Conservation (phyloP, 2,888 invertebrate genomes). For the Netelia melanura region DNA sequence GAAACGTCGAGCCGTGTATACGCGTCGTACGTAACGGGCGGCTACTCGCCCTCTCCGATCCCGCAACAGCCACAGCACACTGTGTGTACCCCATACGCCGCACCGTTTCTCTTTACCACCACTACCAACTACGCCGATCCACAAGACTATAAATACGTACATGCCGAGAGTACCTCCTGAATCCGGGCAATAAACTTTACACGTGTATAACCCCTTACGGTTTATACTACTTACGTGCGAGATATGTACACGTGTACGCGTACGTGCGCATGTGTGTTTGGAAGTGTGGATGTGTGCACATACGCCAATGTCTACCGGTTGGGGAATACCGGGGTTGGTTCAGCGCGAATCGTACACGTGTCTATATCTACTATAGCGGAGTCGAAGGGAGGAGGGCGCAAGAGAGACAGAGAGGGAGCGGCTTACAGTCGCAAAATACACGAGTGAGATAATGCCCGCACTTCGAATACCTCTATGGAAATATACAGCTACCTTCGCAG, state of each 20-base stretch:
- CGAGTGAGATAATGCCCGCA: slow-evolving; percentile 63
- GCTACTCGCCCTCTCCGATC: slow-evolving; percentile 49
- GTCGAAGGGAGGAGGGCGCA: background rate
- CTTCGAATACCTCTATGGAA: slow-evolving; percentile 63
- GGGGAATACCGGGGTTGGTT: slow-evolving; percentile 53
- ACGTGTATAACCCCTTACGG: slow-evolving; percentile 54
- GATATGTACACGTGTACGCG: slow-evolving; percentile 7
- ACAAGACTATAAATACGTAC: slow-evolving; percentile 27
- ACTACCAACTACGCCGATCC: slow-evolving; percentile 17
- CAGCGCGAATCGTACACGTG: slow-evolving; percentile 56
- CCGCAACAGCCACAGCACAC: slow-evolving; percentile 8
- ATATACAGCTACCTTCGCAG: slow-evolving; percentile 47
- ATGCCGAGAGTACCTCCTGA: slow-evolving; percentile 41
- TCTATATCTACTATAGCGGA: slow-evolving; percentile 6
- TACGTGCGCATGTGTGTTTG: background rate
- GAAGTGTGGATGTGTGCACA: background rate
- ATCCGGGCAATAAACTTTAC: slow-evolving; percentile 65
- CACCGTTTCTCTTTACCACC: slow-evolving; percentile 46
- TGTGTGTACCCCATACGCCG: slow-evolving; percentile 30
- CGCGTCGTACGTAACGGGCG: slow-evolving; percentile 51
- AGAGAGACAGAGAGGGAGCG: slow-evolving; percentile 16
- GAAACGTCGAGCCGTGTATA: slow-evolving; percentile 59
- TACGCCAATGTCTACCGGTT: slow-evolving; percentile 22
- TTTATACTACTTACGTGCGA: slow-evolving; percentile 44
- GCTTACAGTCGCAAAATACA: slow-evolving; percentile 60